phyloP scores from a whole-genome alignment of 2,888 invertebrate species.

The Escarpia spicata region DNA sequence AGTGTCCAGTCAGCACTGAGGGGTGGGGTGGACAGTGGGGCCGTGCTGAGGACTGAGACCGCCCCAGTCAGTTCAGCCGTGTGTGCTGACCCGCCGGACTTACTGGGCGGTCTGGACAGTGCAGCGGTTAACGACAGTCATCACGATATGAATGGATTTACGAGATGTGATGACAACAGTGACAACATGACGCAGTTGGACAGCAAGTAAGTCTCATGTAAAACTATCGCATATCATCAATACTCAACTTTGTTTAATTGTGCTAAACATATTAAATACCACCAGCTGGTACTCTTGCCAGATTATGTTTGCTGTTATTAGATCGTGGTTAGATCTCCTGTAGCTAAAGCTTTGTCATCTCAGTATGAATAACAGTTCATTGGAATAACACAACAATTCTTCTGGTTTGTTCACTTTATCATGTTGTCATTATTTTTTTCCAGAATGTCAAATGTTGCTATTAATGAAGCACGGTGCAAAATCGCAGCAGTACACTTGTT shows the following conservation, averaged over 20 bases:
- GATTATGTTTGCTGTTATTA: neutral
- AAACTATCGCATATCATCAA: neutral
- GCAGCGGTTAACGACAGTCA: neutral
- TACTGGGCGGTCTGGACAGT: neutral
- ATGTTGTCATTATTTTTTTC: neutral
- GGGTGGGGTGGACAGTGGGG: neutral
- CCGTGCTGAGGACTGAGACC: neutral
- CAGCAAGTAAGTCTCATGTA: neutral
- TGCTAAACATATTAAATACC: neutral
- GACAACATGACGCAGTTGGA: neutral
- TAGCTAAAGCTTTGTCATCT: neutral
- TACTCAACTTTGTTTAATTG: neutral
- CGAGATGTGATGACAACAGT: neutral
- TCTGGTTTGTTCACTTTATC: too few relatives aligned
- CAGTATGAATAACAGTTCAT: neutral
- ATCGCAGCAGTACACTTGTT: neutral
- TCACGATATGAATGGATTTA: neutral
- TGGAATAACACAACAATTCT: neutral
- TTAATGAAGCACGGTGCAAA: neutral
- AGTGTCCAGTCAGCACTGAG: neutral
- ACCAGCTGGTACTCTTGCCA: neutral
- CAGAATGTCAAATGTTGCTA: neutral
- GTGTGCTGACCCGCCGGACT: neutral
- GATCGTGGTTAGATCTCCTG: neutral
- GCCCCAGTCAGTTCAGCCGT: neutral